Base-by-base conservation (phyloP, 1,140 invertebrate genomes). In the Nixonia krombeini region DNA sequence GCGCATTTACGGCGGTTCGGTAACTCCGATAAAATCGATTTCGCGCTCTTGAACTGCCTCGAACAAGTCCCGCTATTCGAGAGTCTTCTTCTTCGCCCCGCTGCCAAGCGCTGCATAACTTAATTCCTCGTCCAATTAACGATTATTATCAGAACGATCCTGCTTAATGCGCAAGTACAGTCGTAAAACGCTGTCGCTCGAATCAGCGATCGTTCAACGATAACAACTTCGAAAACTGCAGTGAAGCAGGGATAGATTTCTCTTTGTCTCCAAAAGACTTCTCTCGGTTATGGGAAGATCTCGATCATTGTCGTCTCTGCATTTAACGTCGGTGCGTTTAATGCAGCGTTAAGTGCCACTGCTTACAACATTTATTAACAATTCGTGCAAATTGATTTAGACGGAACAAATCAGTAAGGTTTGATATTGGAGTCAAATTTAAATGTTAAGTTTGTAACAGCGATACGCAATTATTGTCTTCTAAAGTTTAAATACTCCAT, bases 71-170 rank as follows among this genome's bases (percentile, higher is more conserved):
- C 42, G 44, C 63, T 58, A 63, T 40, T 47, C 16, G 7, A 17
- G 23, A 18, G 16, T 38, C 51, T 55, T 38, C 51, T 55, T 31
- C 41, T 51, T 13, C 15, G 26, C 8, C 10, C 29, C 9, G 2
- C 1, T 21, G 15, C 35, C 25, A 13, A 44, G 55, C 37, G 40
- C 59, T 38, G 55, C 57, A 62, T 68, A 62, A 57, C 65, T 68
- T 68, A 68, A 68, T 68, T 68, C 52, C 41, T 62, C 47, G 51
- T 58, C 55, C 58, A 69, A 69, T 69, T 69, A 63, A 63, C 47
- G 58, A 58, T 63, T 56, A 69, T 63, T 63, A 63, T 69, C 66
- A 35, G 50, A 63, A 69, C 49, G 45, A 49, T 58, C 66, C 58
- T 69, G 53, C 63, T 68, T 69, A 58, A 69, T 63, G 66, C 42